phyloP scores from a whole-genome alignment of 2,888 invertebrate species.

The Agrotis puta region DNA sequence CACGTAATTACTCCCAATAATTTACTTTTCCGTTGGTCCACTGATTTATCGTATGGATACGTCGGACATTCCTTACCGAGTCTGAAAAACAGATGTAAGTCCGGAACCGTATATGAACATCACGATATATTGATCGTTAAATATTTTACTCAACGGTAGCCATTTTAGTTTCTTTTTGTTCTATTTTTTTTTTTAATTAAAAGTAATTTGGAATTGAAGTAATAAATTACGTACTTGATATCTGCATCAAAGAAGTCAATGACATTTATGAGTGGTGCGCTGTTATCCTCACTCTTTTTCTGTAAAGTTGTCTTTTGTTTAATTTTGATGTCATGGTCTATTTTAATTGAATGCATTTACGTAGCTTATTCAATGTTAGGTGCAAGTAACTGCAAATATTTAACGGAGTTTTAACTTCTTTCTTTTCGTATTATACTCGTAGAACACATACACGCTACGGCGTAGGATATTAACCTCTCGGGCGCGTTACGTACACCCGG shows the following conservation, averaged over 20 bases:
- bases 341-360: background rate
- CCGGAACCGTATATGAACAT: slow-evolving; percentile 18
- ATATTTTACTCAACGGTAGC: background rate
- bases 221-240: background rate
- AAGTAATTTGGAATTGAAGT: background rate
- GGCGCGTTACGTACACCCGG: too few species aligned
- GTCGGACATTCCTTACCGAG: slow-evolving; percentile 13
- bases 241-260: background rate
- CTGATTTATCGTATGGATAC: slow-evolving; percentile 32
- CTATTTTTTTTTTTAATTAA: background rate
- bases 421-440: too few species aligned
- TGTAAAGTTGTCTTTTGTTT: background rate
- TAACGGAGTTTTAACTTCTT: too few species aligned
- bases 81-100: slow-evolving; percentile 30
- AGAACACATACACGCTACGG: too few species aligned
- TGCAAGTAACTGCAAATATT: background rate
- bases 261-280: background rate
- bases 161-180: background rate
- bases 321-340: background rate
- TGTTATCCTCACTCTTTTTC: background rate
- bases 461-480: too few species aligned
- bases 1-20: slow-evolving; percentile 34
- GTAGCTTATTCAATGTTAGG: too few species aligned
- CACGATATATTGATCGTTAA: slow-evolving; percentile 22
- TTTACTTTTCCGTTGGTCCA: slow-evolving; percentile 25